Percentiles rank a stretch among this genome's conserved stretches.
phyloP scores from a whole-genome alignment of 2,888 invertebrate genomes.

The Chelonus formosanus region DNA sequence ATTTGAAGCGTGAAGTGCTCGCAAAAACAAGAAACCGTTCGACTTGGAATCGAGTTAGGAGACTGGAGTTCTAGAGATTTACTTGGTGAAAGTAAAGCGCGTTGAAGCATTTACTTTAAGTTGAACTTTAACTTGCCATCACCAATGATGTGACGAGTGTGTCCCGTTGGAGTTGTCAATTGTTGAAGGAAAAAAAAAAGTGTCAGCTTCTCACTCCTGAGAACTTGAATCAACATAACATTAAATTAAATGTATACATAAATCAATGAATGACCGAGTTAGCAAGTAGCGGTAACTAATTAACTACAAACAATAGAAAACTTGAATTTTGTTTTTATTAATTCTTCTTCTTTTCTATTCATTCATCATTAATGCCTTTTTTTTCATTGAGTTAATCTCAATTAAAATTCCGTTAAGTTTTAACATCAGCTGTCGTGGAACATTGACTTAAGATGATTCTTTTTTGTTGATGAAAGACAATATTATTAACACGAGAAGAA shows the following conservation, averaged over 20 bases:
- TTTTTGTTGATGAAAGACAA: slow-evolving; percentile 9
- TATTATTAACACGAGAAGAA: neutral
- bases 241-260: slow-evolving; percentile 9
- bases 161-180: neutral
- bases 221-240: slow-evolving; percentile 20
- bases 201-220: neutral
- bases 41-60: slow-evolving; percentile 6
- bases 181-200: neutral
- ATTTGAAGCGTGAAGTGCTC: slow-evolving; percentile 17
- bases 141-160: neutral
- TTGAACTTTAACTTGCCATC: slow-evolving; percentile 5
- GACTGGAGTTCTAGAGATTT: neutral
- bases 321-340: neutral
- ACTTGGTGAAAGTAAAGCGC: slow-evolving; percentile 9
- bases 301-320: slow-evolving; percentile 19
- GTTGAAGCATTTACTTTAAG: slow-evolving; percentile 7
- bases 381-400: slow-evolving; percentile 2
- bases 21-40: slow-evolving; percentile 17
- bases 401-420: slow-evolving; percentile 27
- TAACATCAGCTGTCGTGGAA: slow-evolving; percentile 14
- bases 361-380: slow-evolving; percentile 2
- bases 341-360: neutral
- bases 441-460: slow-evolving; percentile 11
- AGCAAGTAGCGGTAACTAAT: slow-evolving; percentile 19
- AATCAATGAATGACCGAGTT: neutral